Percentiles rank a stretch among this genome's conserved stretches.
phyloP scores from a whole-genome alignment of 2,797 vertebrate species.

The Gymnoscopelus braueri region DNA sequence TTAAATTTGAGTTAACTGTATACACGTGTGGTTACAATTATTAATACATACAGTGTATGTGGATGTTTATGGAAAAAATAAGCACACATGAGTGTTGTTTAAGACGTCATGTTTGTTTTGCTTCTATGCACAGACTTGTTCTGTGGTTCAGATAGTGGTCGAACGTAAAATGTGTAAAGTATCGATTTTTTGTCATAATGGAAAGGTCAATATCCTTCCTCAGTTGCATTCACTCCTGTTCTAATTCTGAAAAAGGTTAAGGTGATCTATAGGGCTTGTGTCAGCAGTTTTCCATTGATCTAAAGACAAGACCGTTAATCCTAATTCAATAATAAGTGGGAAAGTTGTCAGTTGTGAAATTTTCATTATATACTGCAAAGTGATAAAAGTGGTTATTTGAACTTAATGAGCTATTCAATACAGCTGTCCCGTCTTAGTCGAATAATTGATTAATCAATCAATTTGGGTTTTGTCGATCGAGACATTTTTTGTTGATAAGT shows the following conservation, averaged over 20 bases:
- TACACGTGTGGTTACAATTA: no score
- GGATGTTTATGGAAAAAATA: no score
- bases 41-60: no score
- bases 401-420: background rate
- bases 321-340: no score
- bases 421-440: no score
- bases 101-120: background rate
- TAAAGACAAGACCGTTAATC: background rate
- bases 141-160: conserved; percentile 24
- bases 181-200: conserved; percentile 32
- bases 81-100: background rate
- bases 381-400: background rate
- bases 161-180: conserved; percentile 31
- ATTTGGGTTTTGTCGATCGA: no score
- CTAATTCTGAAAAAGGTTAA: background rate
- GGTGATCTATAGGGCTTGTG: background rate
- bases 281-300: background rate
- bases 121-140: background rate
- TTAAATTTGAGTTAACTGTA: no score
- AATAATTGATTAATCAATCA: no score
- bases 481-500: no score
- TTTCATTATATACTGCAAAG: background rate
- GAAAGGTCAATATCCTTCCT: conserved; percentile 36
- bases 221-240: conserved; percentile 10
- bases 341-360: no score